Base-by-base conservation (phyloP, 2,797 vertebrate species). In the Psittacula echo region DNA sequence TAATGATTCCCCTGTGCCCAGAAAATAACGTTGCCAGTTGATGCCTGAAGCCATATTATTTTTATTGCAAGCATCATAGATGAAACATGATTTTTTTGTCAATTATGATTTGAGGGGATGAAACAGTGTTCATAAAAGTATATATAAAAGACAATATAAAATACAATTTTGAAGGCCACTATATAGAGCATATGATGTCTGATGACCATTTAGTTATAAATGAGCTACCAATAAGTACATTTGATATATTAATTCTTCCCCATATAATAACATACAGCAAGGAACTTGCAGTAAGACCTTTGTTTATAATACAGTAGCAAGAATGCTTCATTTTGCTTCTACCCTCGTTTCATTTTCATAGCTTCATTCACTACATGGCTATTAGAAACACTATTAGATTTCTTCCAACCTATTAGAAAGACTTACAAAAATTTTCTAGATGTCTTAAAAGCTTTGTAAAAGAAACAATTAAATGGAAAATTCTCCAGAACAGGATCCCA, bases 391-490 rank as follows among this genome's bases (percentile, higher is more conserved):
- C 82, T 90, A 87, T 78, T 95, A 19, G 89, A 66, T 93, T 94
- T 85, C 76, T 92, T 85, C 74, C 67, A 86, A 48, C 13, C 30
- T 91, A 70, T 66, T 90, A 77, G 47, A 91, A 96, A 92, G 73
- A 81, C 58, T 45, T 75, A 66, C 14, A 56, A 66, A 87, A 92
- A 92, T 70, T 4, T 77, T 91, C 66, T 90, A 54, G 37, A 70
- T 64, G 4, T 62, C 87, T 81, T 88, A 54, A 93, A 96, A 93
- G 61, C 73, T 87, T 86, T 2, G 8, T 90, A 79, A 90, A 88
- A 84, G 70, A 91, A 96, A 87, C 62, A 91, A 90, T 94, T 93
- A 93, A 51, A 79, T 84, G 41, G 39, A 95, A 94, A 93, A 91
- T 73, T 73, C 67, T 94, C 70, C 80, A 86, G 94, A 95, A 85